Evolutionary conservation across 1,140 invertebrate genomes (phyloP), one percentile per base, ranked within the genome.

Genomic region (Aphelenchoides avenae): DNA sequence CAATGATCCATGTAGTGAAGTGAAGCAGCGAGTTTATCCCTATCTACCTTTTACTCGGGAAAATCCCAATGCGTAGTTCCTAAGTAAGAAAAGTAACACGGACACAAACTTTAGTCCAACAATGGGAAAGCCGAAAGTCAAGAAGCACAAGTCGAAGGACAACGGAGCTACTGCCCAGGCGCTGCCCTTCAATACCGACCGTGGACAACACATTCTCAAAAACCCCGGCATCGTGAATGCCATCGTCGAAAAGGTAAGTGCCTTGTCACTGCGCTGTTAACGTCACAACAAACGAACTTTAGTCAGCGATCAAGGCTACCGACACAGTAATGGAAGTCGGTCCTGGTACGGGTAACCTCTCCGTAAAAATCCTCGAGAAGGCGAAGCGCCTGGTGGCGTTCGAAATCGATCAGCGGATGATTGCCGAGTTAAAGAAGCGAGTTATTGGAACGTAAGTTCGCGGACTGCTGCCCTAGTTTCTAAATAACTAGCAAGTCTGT

Each of bases 181-280:
- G 30, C 75, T 83, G 50, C 79, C 77, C 48, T 86, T 86, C 73
- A 85, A 85, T 64, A 85, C 79, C 54, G 79, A 87, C 66, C 87
- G 94, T 79, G 95, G 95, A 3, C 95, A 99, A 76, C 95, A 99
- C 77, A 95, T 99, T 64, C 80, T 99, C 2, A 98, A 97, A 80
- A 99, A 99, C 83, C 94, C 95, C 0, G 80, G 94, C 36, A 85
- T 99, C 43, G 89, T 98, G 37, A 87, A 89, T 50, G 86, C 84
- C 31, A 97, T 99, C 86, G 80, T 99, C 40, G 92, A 99, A 68
- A 97, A 97, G 82, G 84, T 82, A 72, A n/a, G n/a, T n/a, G n/a
- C n/a, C n/a, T n/a, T n/a, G n/a, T n/a, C n/a, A n/a, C n/a, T n/a
- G n/a, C n/a, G n/a, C n/a, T n/a, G n/a, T n/a, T n/a, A n/a, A n/a